Percentiles rank a stretch among this genome's conserved stretches.
These are phyloP conservation scores for Drosophila hamatofila DNA, from an alignment of 2,888 invertebrate species.

Conservation along the genomic window DNA sequence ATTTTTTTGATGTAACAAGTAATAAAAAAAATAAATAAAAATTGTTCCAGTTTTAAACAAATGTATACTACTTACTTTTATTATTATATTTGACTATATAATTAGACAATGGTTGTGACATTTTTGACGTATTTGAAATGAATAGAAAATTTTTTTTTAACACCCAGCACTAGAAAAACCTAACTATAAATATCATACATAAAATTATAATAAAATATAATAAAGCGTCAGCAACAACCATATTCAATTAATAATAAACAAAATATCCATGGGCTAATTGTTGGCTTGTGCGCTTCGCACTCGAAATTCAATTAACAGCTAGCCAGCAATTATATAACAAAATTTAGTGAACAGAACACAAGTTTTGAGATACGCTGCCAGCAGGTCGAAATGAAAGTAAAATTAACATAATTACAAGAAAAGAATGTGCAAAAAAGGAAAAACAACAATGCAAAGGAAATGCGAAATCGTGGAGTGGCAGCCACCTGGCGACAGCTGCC, in stretches of 20 bases:
- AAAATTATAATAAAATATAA: background rate
- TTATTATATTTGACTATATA: too few species aligned
- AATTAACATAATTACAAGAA: conserved; percentile 60
- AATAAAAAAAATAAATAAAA: too few species aligned
- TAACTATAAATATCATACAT: background rate
- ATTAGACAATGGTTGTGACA: too few species aligned
- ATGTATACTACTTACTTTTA: too few species aligned
- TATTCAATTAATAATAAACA: conserved; percentile 18
- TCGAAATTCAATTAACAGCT: conserved; percentile 69
- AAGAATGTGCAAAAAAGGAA: conserved; percentile 53
- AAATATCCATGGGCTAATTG: conserved; percentile 42
- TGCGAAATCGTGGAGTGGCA: conserved; percentile 2
- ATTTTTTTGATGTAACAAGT: too few species aligned
- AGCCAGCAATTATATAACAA: conserved; percentile 57
- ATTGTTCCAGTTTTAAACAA: too few species aligned
- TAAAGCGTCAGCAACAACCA: background rate
- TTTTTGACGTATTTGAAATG: too few species aligned
- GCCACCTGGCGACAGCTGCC: conserved; percentile 63
- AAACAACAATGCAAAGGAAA: conserved; percentile 21
- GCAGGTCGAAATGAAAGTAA: conserved; percentile 17
- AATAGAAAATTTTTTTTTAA: too few species aligned
- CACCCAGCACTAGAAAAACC: too few species aligned
- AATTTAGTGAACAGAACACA: conserved; percentile 25
- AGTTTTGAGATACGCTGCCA: conserved; percentile 59
- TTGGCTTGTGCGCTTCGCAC: conserved; percentile 35